Percentiles rank a stretch among this genome's conserved stretches.
These are phyloP conservation scores for Cataglyphis albicans DNA, from an alignment of 2,888 invertebrate genomes.

Conservation along the genomic window DNA sequence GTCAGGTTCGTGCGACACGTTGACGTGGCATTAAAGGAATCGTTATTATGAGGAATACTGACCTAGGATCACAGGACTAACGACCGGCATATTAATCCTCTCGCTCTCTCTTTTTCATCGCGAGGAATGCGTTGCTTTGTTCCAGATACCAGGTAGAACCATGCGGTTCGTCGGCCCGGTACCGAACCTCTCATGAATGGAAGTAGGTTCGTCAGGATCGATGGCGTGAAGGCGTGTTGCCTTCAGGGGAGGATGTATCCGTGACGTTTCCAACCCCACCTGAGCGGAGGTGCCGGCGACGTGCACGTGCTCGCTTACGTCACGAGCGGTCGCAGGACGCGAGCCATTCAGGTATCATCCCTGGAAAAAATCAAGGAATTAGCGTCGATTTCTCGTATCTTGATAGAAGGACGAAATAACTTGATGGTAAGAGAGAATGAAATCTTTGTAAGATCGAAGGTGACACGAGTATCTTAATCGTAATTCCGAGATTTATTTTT, in stretches of 20 bases:
- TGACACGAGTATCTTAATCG: constrained; percentile 5
- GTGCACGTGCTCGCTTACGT: constrained; percentile 83
- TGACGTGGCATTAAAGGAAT: constrained; percentile 23
- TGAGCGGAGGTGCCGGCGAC: constrained; percentile 70
- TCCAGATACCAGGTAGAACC: constrained; percentile 80
- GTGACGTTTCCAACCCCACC: constrained; percentile 79
- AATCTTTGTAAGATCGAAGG: neutral
- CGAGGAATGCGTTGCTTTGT: constrained; percentile 73
- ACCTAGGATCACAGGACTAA: constrained; percentile 71
- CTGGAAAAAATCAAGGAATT: neutral
- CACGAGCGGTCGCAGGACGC: constrained; percentile 71
- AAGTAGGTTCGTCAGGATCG: constrained; percentile 80
- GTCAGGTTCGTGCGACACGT: neutral
- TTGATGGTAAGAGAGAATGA: neutral
- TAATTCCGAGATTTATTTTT: constrained; percentile 11
- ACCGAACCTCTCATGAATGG: constrained; percentile 82
- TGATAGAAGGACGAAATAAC: neutral
- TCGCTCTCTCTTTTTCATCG: constrained; percentile 47
- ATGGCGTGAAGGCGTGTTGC: constrained; percentile 80
- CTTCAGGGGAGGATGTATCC: constrained; percentile 74
- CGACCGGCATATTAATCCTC: constrained; percentile 3
- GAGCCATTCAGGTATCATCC: constrained; percentile 72
- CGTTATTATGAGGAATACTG: constrained; percentile 61
- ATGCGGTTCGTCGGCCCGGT: constrained; percentile 77
- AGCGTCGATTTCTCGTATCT: neutral